Conservation (phyloP, 30 jellyfish, hydroid and myxozoan species). For the Hydractinia symbiolongicarpus region DNA sequence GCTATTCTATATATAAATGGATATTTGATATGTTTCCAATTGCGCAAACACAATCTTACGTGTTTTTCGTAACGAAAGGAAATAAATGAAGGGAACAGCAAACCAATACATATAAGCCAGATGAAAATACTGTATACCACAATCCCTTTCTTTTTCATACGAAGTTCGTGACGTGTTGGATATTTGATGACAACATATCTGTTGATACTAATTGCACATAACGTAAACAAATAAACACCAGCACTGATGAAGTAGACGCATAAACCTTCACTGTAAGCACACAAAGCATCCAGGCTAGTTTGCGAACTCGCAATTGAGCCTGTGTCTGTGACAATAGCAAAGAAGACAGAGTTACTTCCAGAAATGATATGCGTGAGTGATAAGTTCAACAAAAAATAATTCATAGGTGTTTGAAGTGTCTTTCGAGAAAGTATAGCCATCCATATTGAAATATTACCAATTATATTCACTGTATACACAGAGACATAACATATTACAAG, state of each 20-base stretch:
- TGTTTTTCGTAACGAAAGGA: slow-evolving; percentile 44
- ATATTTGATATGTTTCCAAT: slow-evolving; percentile 37
- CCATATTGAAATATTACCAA: slow-evolving; percentile 50
- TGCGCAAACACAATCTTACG: slow-evolving; percentile 43
- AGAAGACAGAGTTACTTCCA: slow-evolving; percentile 42
- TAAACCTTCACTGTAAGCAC: slow-evolving; percentile 71
- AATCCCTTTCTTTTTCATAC: slow-evolving; percentile 51
- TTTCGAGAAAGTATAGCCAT: slow-evolving; percentile 41
- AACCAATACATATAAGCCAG: slow-evolving; percentile 49
- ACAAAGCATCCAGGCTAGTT: slow-evolving; percentile 27
- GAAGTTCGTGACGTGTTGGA: slow-evolving; percentile 58
- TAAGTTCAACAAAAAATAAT: slow-evolving; percentile 54
- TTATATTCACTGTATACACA: slow-evolving; percentile 1
- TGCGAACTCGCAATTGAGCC: slow-evolving; percentile 23
- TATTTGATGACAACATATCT: slow-evolving; percentile 60
- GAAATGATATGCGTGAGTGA: slow-evolving; percentile 60
- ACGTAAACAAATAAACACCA: slow-evolving; percentile 62
- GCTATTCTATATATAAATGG: slow-evolving; percentile 41
- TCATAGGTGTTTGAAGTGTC: slow-evolving; percentile 64
- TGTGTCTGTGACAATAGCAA: slow-evolving; percentile 52
- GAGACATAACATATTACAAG: neutral
- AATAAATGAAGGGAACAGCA: slow-evolving; percentile 65
- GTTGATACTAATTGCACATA: slow-evolving; percentile 68
- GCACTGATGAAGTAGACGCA: slow-evolving; percentile 64
- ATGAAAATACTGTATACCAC: slow-evolving; percentile 35